Conservation (phyloP, 2,113 vertebrate species). For the Strigops habroptila region DNA sequence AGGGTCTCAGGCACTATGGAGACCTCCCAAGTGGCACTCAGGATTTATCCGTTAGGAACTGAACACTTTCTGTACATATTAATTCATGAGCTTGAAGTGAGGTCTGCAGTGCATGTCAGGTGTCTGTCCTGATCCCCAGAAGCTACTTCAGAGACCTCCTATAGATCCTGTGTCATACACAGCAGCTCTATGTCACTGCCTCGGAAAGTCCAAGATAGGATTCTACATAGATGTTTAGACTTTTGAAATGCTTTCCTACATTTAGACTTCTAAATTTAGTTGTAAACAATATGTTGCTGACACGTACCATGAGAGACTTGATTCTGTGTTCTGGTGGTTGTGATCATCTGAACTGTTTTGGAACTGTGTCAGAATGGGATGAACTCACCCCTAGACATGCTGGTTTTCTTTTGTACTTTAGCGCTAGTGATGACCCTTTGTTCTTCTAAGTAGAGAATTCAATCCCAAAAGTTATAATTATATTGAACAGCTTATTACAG, state of each 20-base stretch:
- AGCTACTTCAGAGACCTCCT: background rate
- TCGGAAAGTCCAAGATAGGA: background rate
- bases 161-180: background rate
- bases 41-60: background rate
- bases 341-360: background rate
- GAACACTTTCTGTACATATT: background rate
- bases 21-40: background rate
- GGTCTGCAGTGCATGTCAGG: background rate
- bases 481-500: background rate
- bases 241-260: background rate
- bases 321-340: background rate
- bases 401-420: background rate
- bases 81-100: background rate
- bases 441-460: background rate
- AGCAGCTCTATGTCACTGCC: background rate
- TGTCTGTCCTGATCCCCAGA: background rate
- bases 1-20: background rate
- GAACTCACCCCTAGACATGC: background rate
- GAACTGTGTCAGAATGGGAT: background rate
- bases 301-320: background rate
- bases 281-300: background rate
- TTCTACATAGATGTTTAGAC: background rate
- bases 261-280: background rate
- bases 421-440: background rate
- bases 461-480: background rate